These are phyloP conservation scores for Netelia inedita DNA, from an alignment of 2,888 invertebrate genomes.

Conservation along the genomic window DNA sequence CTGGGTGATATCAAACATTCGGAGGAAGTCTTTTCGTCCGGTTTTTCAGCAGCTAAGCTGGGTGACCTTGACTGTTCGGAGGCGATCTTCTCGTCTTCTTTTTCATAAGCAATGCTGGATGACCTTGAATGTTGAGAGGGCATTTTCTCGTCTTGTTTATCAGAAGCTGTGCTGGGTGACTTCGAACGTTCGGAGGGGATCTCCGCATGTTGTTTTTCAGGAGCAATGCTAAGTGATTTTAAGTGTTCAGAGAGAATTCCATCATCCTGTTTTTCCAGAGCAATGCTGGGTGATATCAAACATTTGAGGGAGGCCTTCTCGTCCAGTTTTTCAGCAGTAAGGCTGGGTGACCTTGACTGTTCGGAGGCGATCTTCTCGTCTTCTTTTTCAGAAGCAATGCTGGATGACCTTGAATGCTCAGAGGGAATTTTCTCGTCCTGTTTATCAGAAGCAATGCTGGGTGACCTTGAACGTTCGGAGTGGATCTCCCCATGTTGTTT, in stretches of 20 bases:
- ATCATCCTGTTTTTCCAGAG: conserved; percentile 11
- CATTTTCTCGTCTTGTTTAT: conserved; percentile 26
- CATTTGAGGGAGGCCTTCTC: conserved; percentile 12
- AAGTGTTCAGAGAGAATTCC: background rate
- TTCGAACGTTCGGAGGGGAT: background rate
- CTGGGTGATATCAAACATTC: background rate
- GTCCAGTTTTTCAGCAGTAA: conserved; percentile 22
- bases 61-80: conserved; percentile 17
- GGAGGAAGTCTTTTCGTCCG: background rate
- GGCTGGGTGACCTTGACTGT: background rate
- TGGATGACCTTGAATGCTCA: background rate
- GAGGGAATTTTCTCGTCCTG: background rate
- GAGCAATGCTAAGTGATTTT: conserved; percentile 41
- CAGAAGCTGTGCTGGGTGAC: conserved; percentile 2
- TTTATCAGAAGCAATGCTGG: conserved; percentile 39
- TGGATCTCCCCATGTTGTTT: conserved; percentile 17
- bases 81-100: background rate
- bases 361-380: background rate
- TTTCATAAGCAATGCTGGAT: conserved; percentile 6
- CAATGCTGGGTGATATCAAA: conserved; percentile 24
- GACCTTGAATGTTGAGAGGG: conserved; percentile 42
- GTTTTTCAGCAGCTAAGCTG: conserved; percentile 10
- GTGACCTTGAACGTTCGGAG: conserved; percentile 56
- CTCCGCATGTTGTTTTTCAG: conserved; percentile 46
- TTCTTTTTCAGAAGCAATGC: background rate